phyloP scores from a whole-genome alignment of 2,113 vertebrate species.

The Pluvialis apricaria region DNA sequence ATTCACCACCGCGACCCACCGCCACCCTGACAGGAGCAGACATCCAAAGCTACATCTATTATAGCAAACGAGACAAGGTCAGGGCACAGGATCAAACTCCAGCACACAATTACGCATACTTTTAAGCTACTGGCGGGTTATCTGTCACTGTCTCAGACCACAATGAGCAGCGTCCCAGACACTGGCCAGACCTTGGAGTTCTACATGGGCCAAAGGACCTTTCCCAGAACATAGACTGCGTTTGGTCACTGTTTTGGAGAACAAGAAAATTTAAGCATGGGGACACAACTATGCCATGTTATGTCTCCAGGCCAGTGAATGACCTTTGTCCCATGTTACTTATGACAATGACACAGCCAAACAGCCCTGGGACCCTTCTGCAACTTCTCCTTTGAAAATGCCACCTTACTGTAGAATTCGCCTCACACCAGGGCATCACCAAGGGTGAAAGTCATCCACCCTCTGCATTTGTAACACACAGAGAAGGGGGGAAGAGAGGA shows the following conservation, averaged over 20 bases:
- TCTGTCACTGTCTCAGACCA: not conserved
- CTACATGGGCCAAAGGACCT: not conserved
- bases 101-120: not conserved
- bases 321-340: too few relatives aligned
- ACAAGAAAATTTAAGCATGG: not conserved
- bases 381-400: not conserved
- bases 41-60: not conserved
- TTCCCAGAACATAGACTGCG: not conserved
- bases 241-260: not conserved
- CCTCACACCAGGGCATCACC: not conserved
- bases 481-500: not conserved
- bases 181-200: not conserved
- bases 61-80: slow-evolving; percentile 1
- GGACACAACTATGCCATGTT: rapidly evolving
- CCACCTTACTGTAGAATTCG: not conserved
- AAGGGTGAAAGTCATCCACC: not conserved
- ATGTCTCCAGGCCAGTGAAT: not conserved
- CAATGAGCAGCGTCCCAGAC: not conserved
- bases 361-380: not conserved
- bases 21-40: not conserved
- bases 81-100: not conserved
- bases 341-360: not conserved
- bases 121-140: not conserved
- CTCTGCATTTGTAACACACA: not conserved
- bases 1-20: not conserved